phyloP scores from a whole-genome alignment of 2,888 invertebrate species.

The Leptothorax acervorum region DNA sequence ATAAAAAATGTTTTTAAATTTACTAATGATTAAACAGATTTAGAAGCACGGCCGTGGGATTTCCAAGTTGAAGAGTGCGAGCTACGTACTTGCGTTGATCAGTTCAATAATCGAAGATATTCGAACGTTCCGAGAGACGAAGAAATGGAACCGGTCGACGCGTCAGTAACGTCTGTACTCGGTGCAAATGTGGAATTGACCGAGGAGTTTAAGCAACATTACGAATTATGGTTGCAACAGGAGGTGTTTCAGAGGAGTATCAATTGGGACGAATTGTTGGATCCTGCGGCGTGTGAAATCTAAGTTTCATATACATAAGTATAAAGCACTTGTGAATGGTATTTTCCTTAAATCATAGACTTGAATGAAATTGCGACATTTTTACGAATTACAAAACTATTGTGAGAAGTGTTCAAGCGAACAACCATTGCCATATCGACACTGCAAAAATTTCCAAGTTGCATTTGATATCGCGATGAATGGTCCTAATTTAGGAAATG shows the following conservation, averaged over 20 bases:
- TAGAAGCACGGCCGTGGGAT: conserved; percentile 99
- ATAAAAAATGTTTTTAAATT: neutral
- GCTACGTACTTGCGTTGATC: conserved; percentile 96
- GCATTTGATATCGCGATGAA: conserved; percentile 65
- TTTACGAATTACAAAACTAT: conserved; percentile 68
- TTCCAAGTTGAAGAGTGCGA: conserved; percentile 99
- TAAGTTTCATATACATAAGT: conserved; percentile 72
- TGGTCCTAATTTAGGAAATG: conserved; percentile 68
- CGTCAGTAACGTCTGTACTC: conserved; percentile 93
- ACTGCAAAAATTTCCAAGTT: conserved; percentile 59
- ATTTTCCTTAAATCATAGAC: conserved; percentile 69
- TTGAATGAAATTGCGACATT: conserved; percentile 69
- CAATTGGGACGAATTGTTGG: conserved; percentile 90
- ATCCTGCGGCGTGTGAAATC: conserved; percentile 80
- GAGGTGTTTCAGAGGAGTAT: conserved; percentile 97
- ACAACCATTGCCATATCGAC: conserved; percentile 72
- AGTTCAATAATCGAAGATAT: conserved; percentile 97
- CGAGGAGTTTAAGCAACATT: conserved; percentile 96
- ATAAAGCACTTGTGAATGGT: conserved; percentile 63
- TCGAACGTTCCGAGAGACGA: conserved; percentile 85
- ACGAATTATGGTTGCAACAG: conserved; percentile 97
- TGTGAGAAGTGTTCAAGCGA: conserved; percentile 70
- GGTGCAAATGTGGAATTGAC: conserved; percentile 93
- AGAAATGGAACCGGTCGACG: conserved; percentile 91
- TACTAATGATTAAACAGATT: conserved; percentile 87